Conservation (phyloP, 2,113 vertebrate species). For the Embiotoca jacksoni region DNA sequence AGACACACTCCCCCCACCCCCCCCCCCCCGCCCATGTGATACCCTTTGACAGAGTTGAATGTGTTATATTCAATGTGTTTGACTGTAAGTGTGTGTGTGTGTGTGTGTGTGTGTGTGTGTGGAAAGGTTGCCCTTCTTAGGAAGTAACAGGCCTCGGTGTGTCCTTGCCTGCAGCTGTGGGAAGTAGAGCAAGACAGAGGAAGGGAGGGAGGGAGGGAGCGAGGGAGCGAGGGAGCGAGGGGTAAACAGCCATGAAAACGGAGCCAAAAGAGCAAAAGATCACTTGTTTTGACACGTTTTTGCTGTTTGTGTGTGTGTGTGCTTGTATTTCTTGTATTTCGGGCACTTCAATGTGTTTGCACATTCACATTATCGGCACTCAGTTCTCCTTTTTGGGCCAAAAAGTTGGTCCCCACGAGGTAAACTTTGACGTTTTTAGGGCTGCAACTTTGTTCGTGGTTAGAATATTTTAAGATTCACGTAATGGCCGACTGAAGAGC, state of each 20-base stretch:
- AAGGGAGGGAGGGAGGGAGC: neutral
- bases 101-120: slow-evolving; percentile 22
- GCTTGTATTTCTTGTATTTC: neutral
- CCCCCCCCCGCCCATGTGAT: neutral
- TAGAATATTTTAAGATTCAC: neutral
- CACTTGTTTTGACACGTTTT: neutral
- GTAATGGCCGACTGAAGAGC: neutral
- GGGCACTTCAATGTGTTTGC: neutral
- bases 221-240: neutral
- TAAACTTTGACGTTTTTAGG: neutral
- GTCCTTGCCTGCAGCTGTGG: slow-evolving; percentile 68
- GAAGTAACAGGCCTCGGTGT: slow-evolving; percentile 30
- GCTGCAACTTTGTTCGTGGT: neutral
- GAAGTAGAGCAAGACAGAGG: slow-evolving; percentile 65
- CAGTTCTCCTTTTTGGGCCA: neutral
- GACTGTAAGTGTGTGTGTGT: slow-evolving; percentile 2
- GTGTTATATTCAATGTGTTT: neutral
- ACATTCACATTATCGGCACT: neutral
- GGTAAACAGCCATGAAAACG: slow-evolving; percentile 3
- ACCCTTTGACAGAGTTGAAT: slow-evolving; percentile 9
- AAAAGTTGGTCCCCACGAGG: too few relatives aligned
- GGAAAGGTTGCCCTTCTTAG: slow-evolving; percentile 59
- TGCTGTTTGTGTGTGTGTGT: neutral
- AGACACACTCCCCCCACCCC: too few relatives aligned
- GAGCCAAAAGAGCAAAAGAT: slow-evolving; percentile 24